phyloP scores from a whole-genome alignment of 2,888 invertebrate species.

The Melieria crassipennis region DNA sequence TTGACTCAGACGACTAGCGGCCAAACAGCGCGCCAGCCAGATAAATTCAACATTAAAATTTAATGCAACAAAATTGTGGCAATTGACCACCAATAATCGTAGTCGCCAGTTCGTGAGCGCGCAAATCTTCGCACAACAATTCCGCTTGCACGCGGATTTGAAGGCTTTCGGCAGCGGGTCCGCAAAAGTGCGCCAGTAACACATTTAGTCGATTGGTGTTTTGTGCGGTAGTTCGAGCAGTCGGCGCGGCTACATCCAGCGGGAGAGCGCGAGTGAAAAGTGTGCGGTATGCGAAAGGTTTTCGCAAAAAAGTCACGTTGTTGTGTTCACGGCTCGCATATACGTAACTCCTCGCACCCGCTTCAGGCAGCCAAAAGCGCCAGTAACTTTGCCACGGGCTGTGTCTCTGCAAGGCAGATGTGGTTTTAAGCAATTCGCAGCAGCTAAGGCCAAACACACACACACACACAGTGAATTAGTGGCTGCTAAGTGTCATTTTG shows the following conservation, averaged over 20 bases:
- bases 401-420: background rate
- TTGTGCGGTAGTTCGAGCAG: too few species aligned
- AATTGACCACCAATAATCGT: slow-evolving; percentile 20
- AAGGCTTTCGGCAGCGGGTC: too few species aligned
- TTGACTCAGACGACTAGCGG: background rate
- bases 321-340: background rate
- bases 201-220: too few species aligned
- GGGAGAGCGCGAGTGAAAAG: too few species aligned
- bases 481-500: background rate
- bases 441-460: background rate
- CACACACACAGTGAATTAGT: background rate
- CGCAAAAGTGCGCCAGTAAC: too few species aligned
- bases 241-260: too few species aligned
- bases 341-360: too few species aligned
- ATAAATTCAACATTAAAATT: slow-evolving; percentile 26
- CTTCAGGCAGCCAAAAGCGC: too few species aligned
- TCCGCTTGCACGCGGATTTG: too few species aligned
- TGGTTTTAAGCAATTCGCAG: too few species aligned
- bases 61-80: slow-evolving; percentile 18
- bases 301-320: background rate
- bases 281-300: background rate
- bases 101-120: slow-evolving; percentile 18
- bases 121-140: too few species aligned
- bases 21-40: background rate
- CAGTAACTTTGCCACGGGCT: background rate